These are phyloP conservation scores for Scopus umbretta DNA, from an alignment of 2,113 vertebrate genomes.

Conservation along the genomic window DNA sequence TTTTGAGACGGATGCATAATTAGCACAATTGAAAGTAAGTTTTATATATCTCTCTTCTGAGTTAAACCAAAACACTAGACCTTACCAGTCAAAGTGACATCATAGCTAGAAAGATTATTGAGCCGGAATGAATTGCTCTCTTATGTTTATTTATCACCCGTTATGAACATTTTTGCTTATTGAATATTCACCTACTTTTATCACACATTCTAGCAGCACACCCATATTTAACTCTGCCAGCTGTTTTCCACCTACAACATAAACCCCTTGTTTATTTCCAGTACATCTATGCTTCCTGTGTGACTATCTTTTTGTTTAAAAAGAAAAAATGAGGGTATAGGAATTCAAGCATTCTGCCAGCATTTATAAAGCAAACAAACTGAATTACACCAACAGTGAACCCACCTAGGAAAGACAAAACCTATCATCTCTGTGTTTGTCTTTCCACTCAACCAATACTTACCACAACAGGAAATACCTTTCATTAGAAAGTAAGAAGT, in stretches of 20 bases:
- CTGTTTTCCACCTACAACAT: neutral
- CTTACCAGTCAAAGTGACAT: neutral
- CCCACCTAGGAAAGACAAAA: neutral
- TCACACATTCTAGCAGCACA: neutral
- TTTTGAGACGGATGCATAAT: neutral
- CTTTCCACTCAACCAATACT: neutral
- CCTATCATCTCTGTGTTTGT: neutral
- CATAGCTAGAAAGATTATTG: neutral
- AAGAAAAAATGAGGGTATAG: neutral
- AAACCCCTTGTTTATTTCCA: neutral
- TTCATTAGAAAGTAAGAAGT: neutral
- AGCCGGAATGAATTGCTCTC: neutral
- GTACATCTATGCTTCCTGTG: neutral
- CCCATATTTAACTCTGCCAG: neutral
- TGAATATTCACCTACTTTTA: neutral
- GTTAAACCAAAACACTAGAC: neutral
- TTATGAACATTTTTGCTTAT: neutral
- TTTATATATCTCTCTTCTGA: neutral
- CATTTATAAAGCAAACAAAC: neutral
- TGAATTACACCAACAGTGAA: neutral
- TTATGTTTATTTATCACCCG: neutral
- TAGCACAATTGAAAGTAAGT: neutral
- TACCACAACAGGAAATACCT: neutral
- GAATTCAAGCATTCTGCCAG: neutral
- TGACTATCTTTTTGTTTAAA: neutral